Conservation (phyloP, 2,113 vertebrate genomes). For the Myotis davidii region DNA sequence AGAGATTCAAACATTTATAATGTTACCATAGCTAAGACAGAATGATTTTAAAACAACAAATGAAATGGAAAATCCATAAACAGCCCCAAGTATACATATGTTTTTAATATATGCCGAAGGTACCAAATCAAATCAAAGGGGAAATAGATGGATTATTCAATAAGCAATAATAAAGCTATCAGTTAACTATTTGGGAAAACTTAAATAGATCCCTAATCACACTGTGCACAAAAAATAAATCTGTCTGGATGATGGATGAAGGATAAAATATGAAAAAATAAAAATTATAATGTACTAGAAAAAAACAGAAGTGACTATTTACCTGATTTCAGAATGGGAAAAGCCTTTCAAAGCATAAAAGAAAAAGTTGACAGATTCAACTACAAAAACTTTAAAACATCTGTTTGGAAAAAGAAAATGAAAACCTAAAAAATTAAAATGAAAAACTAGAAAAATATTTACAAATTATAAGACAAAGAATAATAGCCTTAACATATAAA, state of each 20-base stretch:
- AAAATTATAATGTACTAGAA: background rate
- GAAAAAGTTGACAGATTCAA: background rate
- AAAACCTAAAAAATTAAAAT: background rate
- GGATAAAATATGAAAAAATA: conserved; percentile 25
- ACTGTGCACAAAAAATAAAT: background rate
- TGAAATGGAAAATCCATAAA: background rate
- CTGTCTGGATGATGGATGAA: background rate
- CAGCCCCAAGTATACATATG: background rate
- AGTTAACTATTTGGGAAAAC: background rate
- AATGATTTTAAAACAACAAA: background rate
- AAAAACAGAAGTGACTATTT: background rate
- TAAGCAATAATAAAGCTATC: background rate
- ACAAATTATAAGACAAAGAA: conserved; percentile 13
- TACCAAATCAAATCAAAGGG: background rate
- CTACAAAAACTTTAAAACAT: conserved; percentile 30
- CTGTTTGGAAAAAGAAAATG: background rate
- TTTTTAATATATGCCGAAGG: background rate
- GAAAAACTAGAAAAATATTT: conserved; percentile 50
- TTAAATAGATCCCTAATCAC: background rate
- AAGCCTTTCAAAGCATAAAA: conserved; percentile 14
- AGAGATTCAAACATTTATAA: background rate
- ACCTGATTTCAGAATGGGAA: background rate
- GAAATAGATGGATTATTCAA: background rate
- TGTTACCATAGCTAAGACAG: background rate
- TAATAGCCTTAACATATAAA: conserved; percentile 1